Conservation (phyloP, 1,140 invertebrate genomes). For the Diachasmimorpha longicaudata region DNA sequence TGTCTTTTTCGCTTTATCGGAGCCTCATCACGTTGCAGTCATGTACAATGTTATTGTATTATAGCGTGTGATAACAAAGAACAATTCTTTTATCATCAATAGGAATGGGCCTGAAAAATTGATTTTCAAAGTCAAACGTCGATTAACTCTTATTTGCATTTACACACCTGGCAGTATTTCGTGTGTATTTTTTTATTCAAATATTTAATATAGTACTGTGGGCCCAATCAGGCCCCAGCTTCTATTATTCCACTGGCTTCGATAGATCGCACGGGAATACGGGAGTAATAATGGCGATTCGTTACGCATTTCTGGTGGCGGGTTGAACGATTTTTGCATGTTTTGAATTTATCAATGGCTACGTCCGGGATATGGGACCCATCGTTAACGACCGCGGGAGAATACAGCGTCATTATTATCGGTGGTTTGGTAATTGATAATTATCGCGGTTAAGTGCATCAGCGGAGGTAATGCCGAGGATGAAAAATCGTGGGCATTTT, state of each 20-base stretch:
- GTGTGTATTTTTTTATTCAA: too few relatives aligned
- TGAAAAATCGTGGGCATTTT: neutral
- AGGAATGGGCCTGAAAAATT: too few relatives aligned
- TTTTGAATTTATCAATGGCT: neutral
- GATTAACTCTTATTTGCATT: too few relatives aligned
- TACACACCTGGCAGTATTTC: too few relatives aligned
- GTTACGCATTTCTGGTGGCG: neutral
- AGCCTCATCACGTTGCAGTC: constrained; percentile 20
- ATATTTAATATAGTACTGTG: too few relatives aligned
- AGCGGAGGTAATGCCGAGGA: neutral
- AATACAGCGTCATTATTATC: constrained; percentile 28
- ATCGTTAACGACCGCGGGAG: neutral
- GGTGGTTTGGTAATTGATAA: constrained; percentile 29
- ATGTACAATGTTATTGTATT: constrained; percentile 6
- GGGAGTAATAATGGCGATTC: neutral
- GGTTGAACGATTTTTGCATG: neutral
- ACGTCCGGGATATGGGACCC: neutral
- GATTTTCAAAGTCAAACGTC: too few relatives aligned
- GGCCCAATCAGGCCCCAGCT: neutral
- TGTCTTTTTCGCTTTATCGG: constrained; percentile 43
- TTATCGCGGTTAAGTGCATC: constrained; percentile 17
- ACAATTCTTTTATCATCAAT: neutral
- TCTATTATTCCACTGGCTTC: neutral
- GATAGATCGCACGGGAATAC: neutral
- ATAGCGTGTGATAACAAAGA: neutral